Evolutionary conservation across 2,888 invertebrate species (phyloP).

Genomic region (Scaptomyza reducta): DNA sequence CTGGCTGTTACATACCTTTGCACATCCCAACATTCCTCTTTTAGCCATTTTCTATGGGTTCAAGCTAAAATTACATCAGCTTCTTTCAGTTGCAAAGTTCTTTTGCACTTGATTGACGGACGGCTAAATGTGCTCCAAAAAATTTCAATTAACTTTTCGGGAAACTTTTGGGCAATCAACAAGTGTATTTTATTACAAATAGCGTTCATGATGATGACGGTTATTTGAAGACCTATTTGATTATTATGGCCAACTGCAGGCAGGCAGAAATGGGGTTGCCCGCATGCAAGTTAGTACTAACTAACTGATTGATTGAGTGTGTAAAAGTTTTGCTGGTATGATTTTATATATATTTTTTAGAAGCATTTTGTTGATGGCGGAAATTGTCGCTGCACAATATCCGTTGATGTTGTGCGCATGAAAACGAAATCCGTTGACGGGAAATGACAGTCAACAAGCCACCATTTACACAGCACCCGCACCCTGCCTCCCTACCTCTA

Average conservation of each 20-base stretch:
- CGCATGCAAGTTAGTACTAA: background rate
- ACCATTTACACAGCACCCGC: too few relatives aligned
- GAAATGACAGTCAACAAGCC: constrained; percentile 39
- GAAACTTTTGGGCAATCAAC: constrained; percentile 38
- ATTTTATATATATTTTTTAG: constrained; percentile 7
- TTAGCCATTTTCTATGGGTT: too few relatives aligned
- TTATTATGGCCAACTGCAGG: constrained; percentile 10
- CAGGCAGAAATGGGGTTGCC: too few relatives aligned
- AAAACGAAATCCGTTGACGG: constrained; percentile 71
- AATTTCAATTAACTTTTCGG: background rate
- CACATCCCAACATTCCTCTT: too few relatives aligned
- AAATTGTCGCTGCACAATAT: constrained; percentile 80
- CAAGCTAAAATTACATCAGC: too few relatives aligned
- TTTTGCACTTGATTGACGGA: background rate
- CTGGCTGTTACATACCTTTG: too few relatives aligned
- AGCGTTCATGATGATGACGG: constrained; percentile 43
- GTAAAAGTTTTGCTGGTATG: constrained; percentile 41
- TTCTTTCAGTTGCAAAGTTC: background rate
- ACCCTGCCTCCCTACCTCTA: too few relatives aligned
- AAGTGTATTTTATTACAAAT: constrained; percentile 66
- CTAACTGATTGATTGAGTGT: constrained; percentile 6
- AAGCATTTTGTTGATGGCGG: constrained; percentile 45
- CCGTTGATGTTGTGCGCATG: constrained; percentile 75
- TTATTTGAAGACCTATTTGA: background rate
- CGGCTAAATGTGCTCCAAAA: background rate